Evolutionary conservation across 2,888 invertebrate genomes (phyloP).

Genomic region (Spodoptera exigua): DNA sequence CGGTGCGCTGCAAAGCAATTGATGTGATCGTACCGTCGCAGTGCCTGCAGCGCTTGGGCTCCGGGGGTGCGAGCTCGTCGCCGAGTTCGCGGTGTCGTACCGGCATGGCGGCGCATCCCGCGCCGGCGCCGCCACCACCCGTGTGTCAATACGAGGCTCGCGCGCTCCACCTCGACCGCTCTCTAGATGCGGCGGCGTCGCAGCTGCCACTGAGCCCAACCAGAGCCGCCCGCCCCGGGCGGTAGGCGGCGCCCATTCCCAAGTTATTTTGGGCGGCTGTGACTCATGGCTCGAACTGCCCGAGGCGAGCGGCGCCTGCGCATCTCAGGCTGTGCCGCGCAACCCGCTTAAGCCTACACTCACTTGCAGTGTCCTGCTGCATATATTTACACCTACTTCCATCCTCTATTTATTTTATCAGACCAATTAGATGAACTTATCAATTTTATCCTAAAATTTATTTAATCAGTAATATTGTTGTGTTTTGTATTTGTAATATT

Average conservation of each 20-base stretch:
- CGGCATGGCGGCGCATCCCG: conserved; percentile 90
- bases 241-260: conserved; percentile 88
- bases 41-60: conserved; percentile 97
- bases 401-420: too few relatives aligned
- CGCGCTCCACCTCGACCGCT: conserved; percentile 82
- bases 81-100: conserved; percentile 89
- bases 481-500: too few relatives aligned
- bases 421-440: not conserved
- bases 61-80: conserved; percentile 91
- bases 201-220: conserved; percentile 85
- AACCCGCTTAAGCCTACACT: conserved; percentile 69
- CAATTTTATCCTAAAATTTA: too few relatives aligned
- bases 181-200: conserved; percentile 85
- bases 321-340: conserved; percentile 77
- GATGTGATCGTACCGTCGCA: conserved; percentile 93
- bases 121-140: conserved; percentile 86
- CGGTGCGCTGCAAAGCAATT: conserved; percentile 65
- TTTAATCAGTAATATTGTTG: too few relatives aligned
- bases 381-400: conserved; percentile 10
- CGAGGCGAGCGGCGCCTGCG: conserved; percentile 81
- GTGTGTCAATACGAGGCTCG: conserved; percentile 77
- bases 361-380: conserved; percentile 13
- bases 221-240: conserved; percentile 86
- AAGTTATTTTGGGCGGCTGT: conserved; percentile 85
- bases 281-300: conserved; percentile 84